A percentile compares a stretch with the other conserved stretches of the same genome.
Conservation (phyloP, 2,113 vertebrate genomes). For the Lanius collurio region DNA sequence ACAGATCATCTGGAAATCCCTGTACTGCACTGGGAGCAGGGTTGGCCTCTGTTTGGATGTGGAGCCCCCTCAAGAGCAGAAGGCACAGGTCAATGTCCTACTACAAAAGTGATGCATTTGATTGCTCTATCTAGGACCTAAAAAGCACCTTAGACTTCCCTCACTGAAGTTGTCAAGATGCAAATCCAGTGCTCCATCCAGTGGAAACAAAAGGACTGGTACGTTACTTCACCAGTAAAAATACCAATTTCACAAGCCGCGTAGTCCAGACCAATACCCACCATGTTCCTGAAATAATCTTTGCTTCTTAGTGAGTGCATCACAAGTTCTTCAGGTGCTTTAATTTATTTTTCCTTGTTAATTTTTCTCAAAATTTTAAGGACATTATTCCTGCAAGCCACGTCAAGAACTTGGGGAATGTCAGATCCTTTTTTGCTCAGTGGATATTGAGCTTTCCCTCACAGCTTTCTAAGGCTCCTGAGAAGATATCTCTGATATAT, state of each 20-base stretch:
- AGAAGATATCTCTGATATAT: neutral
- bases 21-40: neutral
- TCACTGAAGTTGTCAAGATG: neutral
- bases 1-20: neutral
- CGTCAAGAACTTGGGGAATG: neutral
- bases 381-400: neutral
- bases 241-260: neutral
- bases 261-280: neutral
- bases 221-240: neutral
- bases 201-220: neutral
- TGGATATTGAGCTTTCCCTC: neutral
- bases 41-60: neutral
- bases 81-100: neutral
- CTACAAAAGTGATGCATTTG: neutral
- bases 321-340: neutral
- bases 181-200: neutral
- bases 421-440: neutral
- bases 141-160: neutral
- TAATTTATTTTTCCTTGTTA: neutral
- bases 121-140: neutral
- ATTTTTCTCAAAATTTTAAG: neutral
- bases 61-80: neutral
- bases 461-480: neutral
- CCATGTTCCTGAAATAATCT: neutral
- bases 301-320: neutral